Evolutionary conservation across 2,113 vertebrate genomes (phyloP), one percentile per base, ranked within the genome.

Genomic region (Calcarius ornatus): DNA sequence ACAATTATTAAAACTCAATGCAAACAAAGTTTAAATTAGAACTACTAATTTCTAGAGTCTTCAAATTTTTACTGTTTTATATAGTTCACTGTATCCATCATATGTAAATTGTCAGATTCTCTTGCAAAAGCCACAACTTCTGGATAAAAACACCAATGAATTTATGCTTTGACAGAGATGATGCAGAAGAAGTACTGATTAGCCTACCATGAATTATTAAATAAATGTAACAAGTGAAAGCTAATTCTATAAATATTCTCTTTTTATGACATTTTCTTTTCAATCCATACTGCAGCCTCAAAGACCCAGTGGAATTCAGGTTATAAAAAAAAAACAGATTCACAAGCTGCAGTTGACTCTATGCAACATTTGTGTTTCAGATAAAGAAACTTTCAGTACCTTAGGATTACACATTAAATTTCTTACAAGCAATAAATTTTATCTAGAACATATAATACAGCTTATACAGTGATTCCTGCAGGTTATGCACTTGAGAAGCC

Each of bases 341-440:
- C 80, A 71, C 64, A 50, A 53, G 75, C 42, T 84, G 90, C 90
- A 80, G 61, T 31, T 69, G 45, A 37, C 73, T 50, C 20, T 48
- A 45, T 3, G 80, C 94, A 81, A 91, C 63, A 2, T 6, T 54
- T 28, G 75, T n/a, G 91, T 82, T 70, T 42, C 63, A 66, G 72
- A 42, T 13, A 76, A 78, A 90, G 94, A 81, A 84, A 83, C 66
- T 75, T 68, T 72, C 82, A 40, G 89, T n/a, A 90, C 77, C 88
- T 90, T 38, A 63, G 61, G 90, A 70, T 81, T 78, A 51, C 11
- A 86, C 0, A 1, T 66, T 45, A 66, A 14, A 68, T 76, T 77
- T 81, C 93, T 95, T 73, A 90, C 79, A 86, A 94, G 94, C 94
- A 83, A 91, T 92, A 90, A 70, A 23, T 82, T 92, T 81, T 68